Base-by-base conservation (phyloP, 2,888 invertebrate genomes). In the Dusona sp. region DNA sequence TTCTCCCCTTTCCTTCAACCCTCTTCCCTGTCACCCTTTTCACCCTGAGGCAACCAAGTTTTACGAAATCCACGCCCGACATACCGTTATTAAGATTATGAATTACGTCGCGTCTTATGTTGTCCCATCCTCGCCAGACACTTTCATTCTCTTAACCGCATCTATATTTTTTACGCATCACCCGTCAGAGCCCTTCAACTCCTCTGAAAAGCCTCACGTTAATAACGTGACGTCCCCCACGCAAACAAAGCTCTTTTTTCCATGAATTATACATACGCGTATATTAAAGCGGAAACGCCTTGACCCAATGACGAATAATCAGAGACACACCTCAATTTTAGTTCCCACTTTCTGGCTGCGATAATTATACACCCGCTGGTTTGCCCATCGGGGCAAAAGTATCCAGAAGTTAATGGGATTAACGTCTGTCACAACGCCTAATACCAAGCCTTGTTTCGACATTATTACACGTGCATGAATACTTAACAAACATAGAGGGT, bases 1-100 rank as follows among this genome's bases (percentile, higher is more conserved):
- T 22, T 22, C 57, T 16, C 2, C 7, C 1, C 16, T 16, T 29
- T 61, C 61, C 29, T 7, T 54, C 11, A 22, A 29, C 29, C 61
- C 29, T 61, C 74, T 22, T 33, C 29, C n/a, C 29, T 29, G 19
- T 75, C 22, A 25, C 4, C 70, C 70, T 36, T 79, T 72, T 68
- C 48, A 9, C 48, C 72, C 16, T 29, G 45, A 29, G 65, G 54
- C 57, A 73, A 57, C 73, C 25, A 29, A 25, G 29, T 79, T 73
- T 54, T 73, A 74, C 74, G 36, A 75, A 75, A 67, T 54, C 61
- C 64, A 25, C 8, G 74, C 64, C 64, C 8, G 19, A 38, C 48
- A 19, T 61, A 38, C 48, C 29, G 25, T 79, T 84, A 79, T 84
- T 79, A 84, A 73, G 83, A 61, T 79, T 79, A 84, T 79, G 83